These are phyloP conservation scores for Kobus ellipsiprymnus DNA, from an alignment of 2,113 vertebrate species.

Conservation along the genomic window DNA sequence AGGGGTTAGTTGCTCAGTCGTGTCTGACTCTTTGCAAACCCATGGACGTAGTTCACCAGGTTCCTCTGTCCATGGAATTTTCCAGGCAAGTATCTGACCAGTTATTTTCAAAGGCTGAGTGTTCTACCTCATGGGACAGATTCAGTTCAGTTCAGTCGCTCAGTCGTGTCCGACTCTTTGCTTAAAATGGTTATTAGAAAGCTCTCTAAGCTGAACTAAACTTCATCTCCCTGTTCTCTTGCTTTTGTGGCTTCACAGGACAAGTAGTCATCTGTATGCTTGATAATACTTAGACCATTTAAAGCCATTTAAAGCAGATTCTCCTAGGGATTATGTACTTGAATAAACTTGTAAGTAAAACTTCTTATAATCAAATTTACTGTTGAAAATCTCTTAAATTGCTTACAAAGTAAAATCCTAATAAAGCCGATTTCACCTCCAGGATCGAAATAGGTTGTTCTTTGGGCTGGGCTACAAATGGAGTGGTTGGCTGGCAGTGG, in stretches of 20 bases:
- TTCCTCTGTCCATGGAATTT: neutral
- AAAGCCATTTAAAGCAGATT: constrained; percentile 4
- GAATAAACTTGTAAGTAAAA: neutral
- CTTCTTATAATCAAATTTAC: neutral
- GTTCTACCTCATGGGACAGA: neutral
- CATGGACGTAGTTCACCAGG: neutral
- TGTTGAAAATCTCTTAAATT: neutral
- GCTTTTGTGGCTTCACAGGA: neutral
- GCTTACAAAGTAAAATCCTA: neutral
- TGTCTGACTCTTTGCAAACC: neutral
- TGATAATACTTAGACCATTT: neutral
- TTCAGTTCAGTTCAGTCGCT: neutral
- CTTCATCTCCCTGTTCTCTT: neutral
- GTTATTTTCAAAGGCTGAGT: neutral
- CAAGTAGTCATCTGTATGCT: neutral
- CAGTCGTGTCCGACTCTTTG: neutral
- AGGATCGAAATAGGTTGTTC: neutral
- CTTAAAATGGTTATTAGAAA: neutral
- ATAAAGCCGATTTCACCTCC: constrained; percentile 19
- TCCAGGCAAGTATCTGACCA: neutral
- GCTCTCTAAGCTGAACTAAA: neutral
- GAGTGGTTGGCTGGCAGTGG: neutral
- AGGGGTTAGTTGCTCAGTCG: neutral
- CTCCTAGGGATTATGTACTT: neutral
- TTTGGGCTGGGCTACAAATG: neutral